Evolutionary conservation across 37 sponge, comb jelly and placozoan species (phyloP).

Genomic region (Beroe forskalii): DNA sequence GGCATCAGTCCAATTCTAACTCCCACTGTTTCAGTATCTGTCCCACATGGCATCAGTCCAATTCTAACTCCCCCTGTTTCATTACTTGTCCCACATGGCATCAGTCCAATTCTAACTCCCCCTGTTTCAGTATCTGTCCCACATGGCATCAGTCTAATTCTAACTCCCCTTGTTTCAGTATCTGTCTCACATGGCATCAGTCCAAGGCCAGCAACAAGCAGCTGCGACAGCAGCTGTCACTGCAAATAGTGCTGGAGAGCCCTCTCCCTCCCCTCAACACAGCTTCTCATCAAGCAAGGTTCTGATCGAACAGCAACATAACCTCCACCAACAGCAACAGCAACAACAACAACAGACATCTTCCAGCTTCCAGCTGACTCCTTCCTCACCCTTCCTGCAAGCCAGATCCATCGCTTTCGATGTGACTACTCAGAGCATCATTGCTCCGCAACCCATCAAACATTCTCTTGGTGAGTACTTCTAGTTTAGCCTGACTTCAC

Average conservation of each 20-base stretch:
- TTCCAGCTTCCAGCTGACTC: not conserved
- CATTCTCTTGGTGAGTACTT: conserved; percentile 1
- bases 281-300: too few species aligned
- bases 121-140: too few species aligned
- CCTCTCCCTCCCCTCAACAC: too few species aligned
- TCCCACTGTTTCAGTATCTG: not conserved
- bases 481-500: too few species aligned
- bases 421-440: not conserved
- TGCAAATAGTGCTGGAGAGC: too few species aligned
- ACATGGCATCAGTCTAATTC: too few species aligned
- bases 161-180: not conserved
- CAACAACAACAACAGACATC: not conserved
- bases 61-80: not conserved
- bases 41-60: not conserved
- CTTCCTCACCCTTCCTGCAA: conserved; percentile 34
- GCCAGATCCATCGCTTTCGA: not conserved
- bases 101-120: too few species aligned
- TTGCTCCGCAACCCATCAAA: conserved; percentile 40
- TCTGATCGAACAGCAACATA: not conserved
- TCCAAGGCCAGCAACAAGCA: too few species aligned
- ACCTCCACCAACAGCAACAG: not conserved
- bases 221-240: too few species aligned
- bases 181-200: not conserved
- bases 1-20: too few species aligned
- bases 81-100: not conserved